Conservation (phyloP, 2,888 invertebrate species). For the Beris morrisii region DNA sequence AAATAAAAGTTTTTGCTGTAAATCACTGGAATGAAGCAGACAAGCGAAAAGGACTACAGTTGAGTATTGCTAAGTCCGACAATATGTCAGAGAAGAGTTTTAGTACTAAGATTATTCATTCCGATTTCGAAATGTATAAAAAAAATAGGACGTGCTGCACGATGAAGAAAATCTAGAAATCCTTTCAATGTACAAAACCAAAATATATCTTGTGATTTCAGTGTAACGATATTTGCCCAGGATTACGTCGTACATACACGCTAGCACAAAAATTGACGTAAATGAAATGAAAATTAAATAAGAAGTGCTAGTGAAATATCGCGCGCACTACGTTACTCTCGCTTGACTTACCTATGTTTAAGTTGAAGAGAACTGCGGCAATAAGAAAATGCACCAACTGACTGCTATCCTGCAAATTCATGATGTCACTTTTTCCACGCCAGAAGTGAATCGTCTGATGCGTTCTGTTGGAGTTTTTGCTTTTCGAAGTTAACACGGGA, state of each 20-base stretch:
- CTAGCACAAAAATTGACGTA: conserved; percentile 9
- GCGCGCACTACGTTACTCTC: conserved; percentile 24
- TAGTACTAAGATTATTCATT: no score
- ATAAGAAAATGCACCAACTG: conserved; percentile 42
- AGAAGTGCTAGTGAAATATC: conserved; percentile 37
- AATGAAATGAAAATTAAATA: conserved; percentile 35
- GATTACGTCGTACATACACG: neutral
- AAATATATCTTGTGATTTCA: no score
- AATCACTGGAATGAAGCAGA: no score
- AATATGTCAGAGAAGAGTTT: no score
- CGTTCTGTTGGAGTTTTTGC: neutral
- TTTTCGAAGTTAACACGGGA: neutral
- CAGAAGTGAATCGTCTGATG: conserved; percentile 24
- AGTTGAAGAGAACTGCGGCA: conserved; percentile 43
- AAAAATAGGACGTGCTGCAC: no score
- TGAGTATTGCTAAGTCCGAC: no score
- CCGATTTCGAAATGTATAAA: no score
- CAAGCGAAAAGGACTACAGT: no score
- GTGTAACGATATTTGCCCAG: no score
- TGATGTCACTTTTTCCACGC: conserved; percentile 41
- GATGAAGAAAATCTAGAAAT: no score
- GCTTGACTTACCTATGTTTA: conserved; percentile 41
- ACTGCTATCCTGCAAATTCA: conserved; percentile 43
- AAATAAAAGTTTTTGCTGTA: no score
- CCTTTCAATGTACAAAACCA: no score